Evolutionary conservation across 2,113 vertebrate genomes (phyloP).

Genomic region (Bettongia penicillata): DNA sequence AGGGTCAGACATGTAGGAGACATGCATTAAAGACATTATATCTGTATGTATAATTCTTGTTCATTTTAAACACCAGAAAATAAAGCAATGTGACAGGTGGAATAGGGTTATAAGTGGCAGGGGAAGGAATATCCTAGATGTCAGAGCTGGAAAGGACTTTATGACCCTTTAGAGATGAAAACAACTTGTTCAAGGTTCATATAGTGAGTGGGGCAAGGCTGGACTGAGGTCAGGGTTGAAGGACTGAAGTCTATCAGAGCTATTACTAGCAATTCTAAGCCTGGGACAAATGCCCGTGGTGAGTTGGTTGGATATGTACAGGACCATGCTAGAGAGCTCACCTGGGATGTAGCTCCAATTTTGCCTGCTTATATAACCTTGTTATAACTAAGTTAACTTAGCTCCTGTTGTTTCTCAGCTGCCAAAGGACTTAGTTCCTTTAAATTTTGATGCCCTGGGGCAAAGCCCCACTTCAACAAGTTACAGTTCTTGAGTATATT

Average conservation of each 20-base stretch:
- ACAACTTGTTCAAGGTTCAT: not conserved
- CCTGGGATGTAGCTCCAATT: not conserved
- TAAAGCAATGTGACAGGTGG: not conserved
- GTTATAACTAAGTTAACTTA: not conserved
- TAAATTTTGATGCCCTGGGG: not conserved
- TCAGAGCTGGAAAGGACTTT: not conserved
- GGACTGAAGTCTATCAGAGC: not conserved
- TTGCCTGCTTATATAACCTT: not conserved
- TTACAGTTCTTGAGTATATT: not conserved
- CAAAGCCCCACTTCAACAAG: not conserved
- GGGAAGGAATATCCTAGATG: not conserved
- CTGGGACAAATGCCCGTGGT: not conserved
- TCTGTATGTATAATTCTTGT: not conserved
- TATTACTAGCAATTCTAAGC: not conserved
- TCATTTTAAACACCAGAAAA: not conserved
- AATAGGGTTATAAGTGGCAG: not conserved
- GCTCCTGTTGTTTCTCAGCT: not conserved
- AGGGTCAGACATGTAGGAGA: not conserved
- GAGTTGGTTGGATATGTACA: not conserved
- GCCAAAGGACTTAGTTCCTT: not conserved
- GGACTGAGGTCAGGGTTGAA: not conserved
- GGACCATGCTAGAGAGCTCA: not conserved
- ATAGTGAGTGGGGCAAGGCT: not conserved
- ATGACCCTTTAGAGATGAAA: not conserved
- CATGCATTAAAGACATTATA: not conserved